phyloP scores from a whole-genome alignment of 1,140 invertebrate species.

The Rhagoletis pomonella region DNA sequence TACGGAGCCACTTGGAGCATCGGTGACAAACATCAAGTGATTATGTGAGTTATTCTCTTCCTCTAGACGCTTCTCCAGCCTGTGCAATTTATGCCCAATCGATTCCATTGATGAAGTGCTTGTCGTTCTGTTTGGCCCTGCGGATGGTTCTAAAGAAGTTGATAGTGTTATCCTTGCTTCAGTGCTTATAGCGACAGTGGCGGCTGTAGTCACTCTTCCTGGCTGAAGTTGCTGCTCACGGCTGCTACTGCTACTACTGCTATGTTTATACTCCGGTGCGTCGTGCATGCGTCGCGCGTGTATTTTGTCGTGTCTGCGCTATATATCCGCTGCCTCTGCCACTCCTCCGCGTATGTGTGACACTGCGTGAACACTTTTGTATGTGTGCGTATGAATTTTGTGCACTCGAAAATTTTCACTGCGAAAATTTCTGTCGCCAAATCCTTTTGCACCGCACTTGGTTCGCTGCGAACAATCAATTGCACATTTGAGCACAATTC shows the following conservation, averaged over 20 bases:
- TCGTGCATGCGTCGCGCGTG: conserved; percentile 40
- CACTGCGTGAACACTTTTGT: neutral
- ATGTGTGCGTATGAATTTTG: conserved; percentile 40
- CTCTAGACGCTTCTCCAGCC: conserved; percentile 79
- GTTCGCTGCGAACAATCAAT: neutral
- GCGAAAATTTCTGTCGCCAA: conserved; percentile 13
- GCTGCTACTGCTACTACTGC: neutral
- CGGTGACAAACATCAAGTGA: conserved; percentile 50
- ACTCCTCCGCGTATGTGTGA: conserved; percentile 22
- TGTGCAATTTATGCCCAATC: conserved; percentile 79
- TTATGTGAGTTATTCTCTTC: conserved; percentile 79
- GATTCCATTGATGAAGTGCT: conserved; percentile 61
- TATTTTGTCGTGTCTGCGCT: conserved; percentile 39
- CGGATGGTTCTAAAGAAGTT: neutral
- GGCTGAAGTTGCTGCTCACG: conserved; percentile 17
- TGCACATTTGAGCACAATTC: neutral
- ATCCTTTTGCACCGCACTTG: neutral
- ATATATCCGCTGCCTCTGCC: conserved; percentile 32
- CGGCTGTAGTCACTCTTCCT: neutral
- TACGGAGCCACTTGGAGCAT: conserved; percentile 15
- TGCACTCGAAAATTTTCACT: conserved; percentile 49
- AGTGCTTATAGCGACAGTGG: neutral
- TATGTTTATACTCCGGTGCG: conserved; percentile 41
- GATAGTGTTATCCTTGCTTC: conserved; percentile 1
- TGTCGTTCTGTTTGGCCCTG: neutral